Evolutionary conservation across 2,797 vertebrate genomes (phyloP), one percentile per base, ranked within the genome.

Genomic region (Schizothorax lantsangensis): DNA sequence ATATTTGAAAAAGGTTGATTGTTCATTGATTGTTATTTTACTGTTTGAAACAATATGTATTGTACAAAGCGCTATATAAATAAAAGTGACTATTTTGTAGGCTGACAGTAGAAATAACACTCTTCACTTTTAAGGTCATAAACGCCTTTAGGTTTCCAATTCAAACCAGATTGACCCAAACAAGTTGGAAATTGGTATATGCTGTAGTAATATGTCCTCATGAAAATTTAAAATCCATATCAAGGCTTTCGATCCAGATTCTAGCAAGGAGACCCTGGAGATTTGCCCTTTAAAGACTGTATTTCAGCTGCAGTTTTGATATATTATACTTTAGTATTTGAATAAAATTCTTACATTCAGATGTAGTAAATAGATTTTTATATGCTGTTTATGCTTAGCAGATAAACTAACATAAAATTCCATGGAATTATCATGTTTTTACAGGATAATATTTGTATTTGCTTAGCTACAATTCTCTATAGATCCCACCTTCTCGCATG

Each of bases 191-290:
- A 83, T 73, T 26, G 7, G 17, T 40, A 74, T 73, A 9, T 33
- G 69, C 81, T 47, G 26, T 10, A 62, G 38, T 73, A 73, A 62
- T 73, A 33, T 83, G 5, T 73, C n/a, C 38, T 83, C 52, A 62
- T 74, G 17, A 74, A 83, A 73, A 43, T 83, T 45, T 73, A 0
- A 83, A 73, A 74, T 74, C 38, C 17, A 33, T 45, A 62, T 74
- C n/a, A 73, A 23, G 14, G 3, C n/a, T 33, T 72, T 74, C 7
- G 26, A 62, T 74, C 52, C n/a, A 47, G 38, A 74, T 74, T 83
- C n/a, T 62, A 62, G n/a, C 36, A 47, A 33, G 17, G 10, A 40
- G 69, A 62, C 69, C 52, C 38, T 21, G 17, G 81, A 83, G 38
- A 62, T 59, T 59, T 83, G 17, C 52, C 14, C 19, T 73, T 71